These are phyloP conservation scores for Drosophila arizonae DNA, from an alignment of 1,140 invertebrate genomes.

Conservation along the genomic window DNA sequence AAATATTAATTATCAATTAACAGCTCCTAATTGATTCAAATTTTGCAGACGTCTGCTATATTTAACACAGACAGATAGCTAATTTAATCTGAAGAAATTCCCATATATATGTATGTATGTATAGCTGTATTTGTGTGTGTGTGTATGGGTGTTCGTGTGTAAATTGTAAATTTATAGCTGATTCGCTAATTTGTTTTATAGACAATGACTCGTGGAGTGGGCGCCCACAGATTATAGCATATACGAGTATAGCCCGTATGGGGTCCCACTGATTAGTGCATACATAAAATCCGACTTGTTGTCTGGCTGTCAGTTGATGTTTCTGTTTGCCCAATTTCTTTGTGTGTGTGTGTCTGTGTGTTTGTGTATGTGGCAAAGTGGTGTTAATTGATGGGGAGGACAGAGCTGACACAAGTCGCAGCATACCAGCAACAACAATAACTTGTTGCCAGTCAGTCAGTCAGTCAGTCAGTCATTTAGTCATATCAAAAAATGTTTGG, in stretches of 20 bases:
- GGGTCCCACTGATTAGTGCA: constrained; percentile 40
- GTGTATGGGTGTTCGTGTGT: not conserved
- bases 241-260: not conserved
- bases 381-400: constrained; percentile 70
- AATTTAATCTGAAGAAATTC: constrained; percentile 2
- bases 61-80: not conserved
- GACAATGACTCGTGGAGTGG: constrained; percentile 15
- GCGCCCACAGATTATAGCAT: constrained; percentile 17
- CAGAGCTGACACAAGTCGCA: constrained; percentile 46
- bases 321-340: constrained; percentile 49
- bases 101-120: not conserved
- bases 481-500: constrained; percentile 37
- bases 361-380: constrained; percentile 42
- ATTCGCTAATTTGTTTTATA: constrained; percentile 57
- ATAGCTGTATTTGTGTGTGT: no score
- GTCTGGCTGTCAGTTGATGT: constrained; percentile 25
- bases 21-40: constrained; percentile 30
- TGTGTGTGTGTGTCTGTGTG: constrained; percentile 29
- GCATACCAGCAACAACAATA: constrained; percentile 38
- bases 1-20: constrained; percentile 26
- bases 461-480: constrained; percentile 47
- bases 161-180: constrained; percentile 44
- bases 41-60: constrained; percentile 13
- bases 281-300: constrained; percentile 36
- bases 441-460: constrained; percentile 65